phyloP scores from a whole-genome alignment of 2,797 vertebrate genomes.

The Buceros bicornis region DNA sequence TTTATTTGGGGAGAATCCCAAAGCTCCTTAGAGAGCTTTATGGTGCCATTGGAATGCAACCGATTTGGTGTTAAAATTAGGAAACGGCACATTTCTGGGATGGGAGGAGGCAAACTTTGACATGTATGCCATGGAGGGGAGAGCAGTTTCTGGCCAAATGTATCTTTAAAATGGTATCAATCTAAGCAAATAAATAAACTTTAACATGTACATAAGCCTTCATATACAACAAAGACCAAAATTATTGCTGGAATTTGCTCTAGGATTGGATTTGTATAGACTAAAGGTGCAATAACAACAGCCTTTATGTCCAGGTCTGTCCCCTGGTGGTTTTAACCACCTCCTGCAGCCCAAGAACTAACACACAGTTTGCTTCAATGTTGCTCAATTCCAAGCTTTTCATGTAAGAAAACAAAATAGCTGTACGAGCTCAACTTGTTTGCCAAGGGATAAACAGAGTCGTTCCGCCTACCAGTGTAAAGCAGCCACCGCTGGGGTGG shows the following conservation, averaged over 20 bases:
- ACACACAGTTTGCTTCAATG: background rate
- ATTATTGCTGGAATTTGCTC: background rate
- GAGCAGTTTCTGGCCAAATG: background rate
- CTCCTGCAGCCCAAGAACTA: background rate
- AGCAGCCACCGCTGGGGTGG: fast-evolving
- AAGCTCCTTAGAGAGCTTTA: background rate
- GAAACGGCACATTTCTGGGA: background rate
- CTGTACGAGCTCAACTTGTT: background rate
- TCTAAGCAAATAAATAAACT: background rate
- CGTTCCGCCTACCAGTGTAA: background rate
- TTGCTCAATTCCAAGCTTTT: background rate
- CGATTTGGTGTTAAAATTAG: background rate
- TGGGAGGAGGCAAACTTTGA: background rate
- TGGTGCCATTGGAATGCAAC: background rate
- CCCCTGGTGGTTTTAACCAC: background rate
- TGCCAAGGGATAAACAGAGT: background rate
- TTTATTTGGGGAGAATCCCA: background rate
- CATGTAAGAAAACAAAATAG: background rate
- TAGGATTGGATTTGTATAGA: background rate
- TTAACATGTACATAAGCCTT: background rate
- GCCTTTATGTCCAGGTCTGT: background rate
- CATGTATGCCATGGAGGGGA: background rate
- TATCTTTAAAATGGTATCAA: background rate
- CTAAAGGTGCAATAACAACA: background rate
- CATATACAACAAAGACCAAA: background rate